phyloP scores from a whole-genome alignment of 2,888 invertebrate genomes.

The Tromatobia lineatoria region DNA sequence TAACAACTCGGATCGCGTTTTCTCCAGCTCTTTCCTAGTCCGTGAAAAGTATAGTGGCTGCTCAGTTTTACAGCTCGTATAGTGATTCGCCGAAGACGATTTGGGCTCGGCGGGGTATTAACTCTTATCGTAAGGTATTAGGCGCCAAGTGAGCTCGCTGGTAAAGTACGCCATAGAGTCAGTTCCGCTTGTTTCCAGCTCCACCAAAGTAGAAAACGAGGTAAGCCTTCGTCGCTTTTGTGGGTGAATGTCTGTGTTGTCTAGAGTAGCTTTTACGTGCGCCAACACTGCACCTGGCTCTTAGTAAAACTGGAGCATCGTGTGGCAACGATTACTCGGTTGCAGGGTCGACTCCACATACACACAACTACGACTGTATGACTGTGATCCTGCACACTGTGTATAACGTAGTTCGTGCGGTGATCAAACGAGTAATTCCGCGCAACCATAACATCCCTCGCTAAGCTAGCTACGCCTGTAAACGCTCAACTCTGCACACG shows the following conservation, averaged over 20 bases:
- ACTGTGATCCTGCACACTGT: conserved; percentile 34
- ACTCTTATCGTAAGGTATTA: conserved; percentile 15
- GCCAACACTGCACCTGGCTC: conserved; percentile 13
- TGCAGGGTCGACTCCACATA: conserved; percentile 15
- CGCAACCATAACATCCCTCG: conserved; percentile 74
- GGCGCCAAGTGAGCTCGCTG: neutral
- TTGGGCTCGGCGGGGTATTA: conserved; percentile 21
- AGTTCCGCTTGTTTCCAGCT: conserved; percentile 37
- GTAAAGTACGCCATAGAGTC: conserved; percentile 43
- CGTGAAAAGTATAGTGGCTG: conserved; percentile 5
- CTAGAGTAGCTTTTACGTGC: conserved; percentile 30
- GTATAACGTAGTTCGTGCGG: conserved; percentile 61
- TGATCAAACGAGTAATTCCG: conserved; percentile 76
- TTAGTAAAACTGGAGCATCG: conserved; percentile 31
- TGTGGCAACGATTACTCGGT: conserved; percentile 32
- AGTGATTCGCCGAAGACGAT: conserved; percentile 31
- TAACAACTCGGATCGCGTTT: too few species aligned
- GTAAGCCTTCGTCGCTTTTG: neutral
- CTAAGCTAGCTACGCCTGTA: conserved; percentile 74
- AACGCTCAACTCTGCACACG: conserved; percentile 71
- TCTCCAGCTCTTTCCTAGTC: too few species aligned
- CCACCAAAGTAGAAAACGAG: conserved; percentile 26
- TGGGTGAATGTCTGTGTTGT: neutral
- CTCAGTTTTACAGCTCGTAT: conserved; percentile 9
- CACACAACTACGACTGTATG: neutral